Conservation (phyloP, 2,888 invertebrate species). For the Apodemia zela region DNA sequence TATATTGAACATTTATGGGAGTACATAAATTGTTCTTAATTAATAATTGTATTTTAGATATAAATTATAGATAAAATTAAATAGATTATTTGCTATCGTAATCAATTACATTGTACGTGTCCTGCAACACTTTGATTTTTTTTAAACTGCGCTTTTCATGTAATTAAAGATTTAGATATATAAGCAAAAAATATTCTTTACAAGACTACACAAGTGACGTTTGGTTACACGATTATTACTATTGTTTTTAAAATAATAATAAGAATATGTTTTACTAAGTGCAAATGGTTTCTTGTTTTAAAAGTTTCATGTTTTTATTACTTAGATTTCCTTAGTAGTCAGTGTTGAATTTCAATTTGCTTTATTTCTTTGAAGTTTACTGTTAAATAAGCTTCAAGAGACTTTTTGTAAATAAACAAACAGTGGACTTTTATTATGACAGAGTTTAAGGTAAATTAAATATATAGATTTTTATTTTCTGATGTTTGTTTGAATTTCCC, state of each 20-base stretch:
- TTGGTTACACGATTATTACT: background rate
- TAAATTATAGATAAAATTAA: background rate
- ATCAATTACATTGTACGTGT: background rate
- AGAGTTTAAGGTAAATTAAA: conserved; percentile 60
- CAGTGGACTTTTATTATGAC: conserved; percentile 49
- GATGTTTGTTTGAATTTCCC: background rate
- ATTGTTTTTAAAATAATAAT: conserved; percentile 1
- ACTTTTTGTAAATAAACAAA: conserved; percentile 61
- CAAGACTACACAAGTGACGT: background rate
- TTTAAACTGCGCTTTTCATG: background rate
- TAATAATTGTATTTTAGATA: background rate
- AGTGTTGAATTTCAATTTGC: conserved; percentile 7
- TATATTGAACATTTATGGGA: too few species aligned
- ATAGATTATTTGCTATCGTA: background rate
- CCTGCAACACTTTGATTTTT: background rate
- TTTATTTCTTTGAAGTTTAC: conserved; percentile 1
- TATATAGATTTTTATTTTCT: conserved; percentile 54
- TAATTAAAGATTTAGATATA: background rate
- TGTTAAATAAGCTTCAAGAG: conserved; percentile 13
- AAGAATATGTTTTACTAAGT: conserved; percentile 3
- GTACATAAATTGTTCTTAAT: too few species aligned
- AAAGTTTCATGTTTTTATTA: background rate
- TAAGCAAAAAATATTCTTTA: background rate
- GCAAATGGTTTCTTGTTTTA: background rate
- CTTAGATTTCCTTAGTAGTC: background rate